phyloP scores from a whole-genome alignment of 2,888 invertebrate species.

The Tetranychus truncatus region DNA sequence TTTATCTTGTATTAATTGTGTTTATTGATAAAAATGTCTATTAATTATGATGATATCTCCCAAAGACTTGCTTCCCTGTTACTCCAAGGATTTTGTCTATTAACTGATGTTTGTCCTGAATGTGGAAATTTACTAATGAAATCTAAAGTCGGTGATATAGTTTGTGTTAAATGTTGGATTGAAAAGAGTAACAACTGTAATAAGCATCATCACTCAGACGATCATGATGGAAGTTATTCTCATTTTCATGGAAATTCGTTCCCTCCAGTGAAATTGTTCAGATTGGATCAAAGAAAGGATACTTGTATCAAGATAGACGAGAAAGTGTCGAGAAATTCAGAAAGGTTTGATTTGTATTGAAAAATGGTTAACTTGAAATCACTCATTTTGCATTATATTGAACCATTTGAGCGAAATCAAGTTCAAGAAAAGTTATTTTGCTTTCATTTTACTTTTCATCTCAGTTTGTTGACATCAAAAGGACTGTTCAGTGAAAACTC shows the following conservation, averaged over 20 bases:
- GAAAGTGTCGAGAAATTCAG: too few relatives aligned
- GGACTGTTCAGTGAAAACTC: background rate
- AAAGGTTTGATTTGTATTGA: background rate
- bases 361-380: background rate
- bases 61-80: background rate
- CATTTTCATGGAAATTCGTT: background rate
- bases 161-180: background rate
- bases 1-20: background rate
- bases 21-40: background rate
- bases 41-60: background rate
- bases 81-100: background rate
- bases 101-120: background rate
- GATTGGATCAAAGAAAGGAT: too few relatives aligned
- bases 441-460: background rate
- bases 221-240: background rate
- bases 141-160: background rate
- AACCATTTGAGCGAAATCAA: background rate
- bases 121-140: background rate
- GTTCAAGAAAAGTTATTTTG: background rate
- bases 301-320: too few relatives aligned
- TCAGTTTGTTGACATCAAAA: background rate
- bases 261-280: too few relatives aligned
- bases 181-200: background rate
- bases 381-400: background rate
- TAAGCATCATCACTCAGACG: background rate